Evolutionary conservation across 2,113 vertebrate genomes (phyloP), one percentile per base, ranked within the genome.

Genomic region (Bujurquina vittata): DNA sequence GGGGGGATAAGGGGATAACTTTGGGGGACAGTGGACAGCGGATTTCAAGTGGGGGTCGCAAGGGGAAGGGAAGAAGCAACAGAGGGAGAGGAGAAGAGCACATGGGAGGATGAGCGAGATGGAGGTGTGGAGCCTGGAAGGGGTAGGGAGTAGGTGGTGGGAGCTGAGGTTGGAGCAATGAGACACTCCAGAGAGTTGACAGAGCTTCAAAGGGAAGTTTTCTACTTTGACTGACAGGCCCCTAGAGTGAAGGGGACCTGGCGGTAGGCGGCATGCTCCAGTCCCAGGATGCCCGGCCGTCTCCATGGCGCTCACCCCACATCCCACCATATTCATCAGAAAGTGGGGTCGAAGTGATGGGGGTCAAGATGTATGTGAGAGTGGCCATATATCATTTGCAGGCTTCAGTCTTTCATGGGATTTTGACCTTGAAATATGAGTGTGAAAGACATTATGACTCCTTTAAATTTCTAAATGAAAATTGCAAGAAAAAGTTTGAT

Each of bases 141-240:
- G 76, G 63, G 33, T 60, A 79, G 86, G 74, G 81, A 75, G 79
- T 54, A 52, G 84, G 79, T 83, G 87, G 84, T 57, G 75, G 83
- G 85, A 80, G 84, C 62, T 77, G 54, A 61, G 75, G 62, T 55
- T 54, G 79, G 81, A 54, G 40, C 80, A 85, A 40, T 5, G 69
- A 87, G 83, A 90, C 84, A 89, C 93, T 92, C 91, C 85, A 89
- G 90, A 93, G 94, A 91, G 85, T 88, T 89, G 79, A 84, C 59
- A 65, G 90, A 91, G 90, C 93, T 94, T 95, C 91, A 94, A 94
- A 95, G 91, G 84, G 82, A 94, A 93, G 86, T 93, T 88, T 89
- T 84, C 73, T 60, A 29, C 85, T 92, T 88, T 93, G 91, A 94
- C 82, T 91, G 92, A 93, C 86, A 90, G 90, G 84, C 87, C 91